Evolutionary conservation across 2,797 vertebrate species (phyloP), one percentile per base, ranked within the genome.

Genomic region (Nannoperca obscura): DNA sequence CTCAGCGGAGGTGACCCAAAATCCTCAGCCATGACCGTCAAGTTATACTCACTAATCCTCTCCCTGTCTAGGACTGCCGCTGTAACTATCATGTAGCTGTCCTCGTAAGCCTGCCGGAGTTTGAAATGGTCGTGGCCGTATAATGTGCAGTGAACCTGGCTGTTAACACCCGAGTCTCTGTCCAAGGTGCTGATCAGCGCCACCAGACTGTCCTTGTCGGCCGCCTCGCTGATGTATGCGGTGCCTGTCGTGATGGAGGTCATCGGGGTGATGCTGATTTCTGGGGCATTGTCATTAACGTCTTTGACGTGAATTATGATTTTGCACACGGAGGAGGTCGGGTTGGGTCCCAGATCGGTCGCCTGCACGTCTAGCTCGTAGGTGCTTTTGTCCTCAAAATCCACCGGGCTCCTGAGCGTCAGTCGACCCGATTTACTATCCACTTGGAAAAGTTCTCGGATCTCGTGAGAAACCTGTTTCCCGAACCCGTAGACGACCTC

Each of bases 1-100:
- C 96, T 96, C 87, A 96, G 94, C 3, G 97, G 96, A 0, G 97
- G 97, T 0, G 96, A 94, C 55, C 98, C 97, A 13, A 97, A 95
- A 88, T 98, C 97, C 93, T 98, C 97, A 0, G 97, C 98, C 90
- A 97, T 96, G 84, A 98, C 95, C 0, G 97, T 99, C 82, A 99
- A 90, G 92, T 99, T 99, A 83, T 99, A 99, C 89, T 98, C 96
- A 0, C 96, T 85, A 13, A 97, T 95, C 84, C 93, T 95, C 87
- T 99, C 97, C 0, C 97, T 93, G 93, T 98, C 97, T 22, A 98
- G 71, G 0, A 92, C 80, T 0, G 96, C 95, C 0, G 96, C 96
- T n/a, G 97, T 99, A 24, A 98, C 96, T 0, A 98, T 96, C 94
- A 98, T 96, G 94, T 97, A 98, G 94, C 97, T 98, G 94, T 96